Percentiles rank a stretch among this genome's conserved stretches.
These are phyloP conservation scores for Stenchaetothrips biformis DNA, from an alignment of 2,888 invertebrate genomes.

Conservation along the genomic window DNA sequence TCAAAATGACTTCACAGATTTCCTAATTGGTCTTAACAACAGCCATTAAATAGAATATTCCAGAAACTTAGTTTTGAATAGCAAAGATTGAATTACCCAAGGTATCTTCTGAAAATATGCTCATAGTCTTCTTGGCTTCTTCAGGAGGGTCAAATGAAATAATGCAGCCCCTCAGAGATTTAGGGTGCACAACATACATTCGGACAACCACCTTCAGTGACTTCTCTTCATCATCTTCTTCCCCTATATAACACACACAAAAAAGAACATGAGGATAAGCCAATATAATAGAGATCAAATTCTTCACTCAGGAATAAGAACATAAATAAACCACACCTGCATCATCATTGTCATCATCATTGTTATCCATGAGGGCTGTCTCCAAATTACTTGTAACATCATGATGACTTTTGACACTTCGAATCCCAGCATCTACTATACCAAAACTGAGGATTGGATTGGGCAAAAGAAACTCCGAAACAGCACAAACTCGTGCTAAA, in stretches of 20 bases:
- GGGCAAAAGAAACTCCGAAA: conserved; percentile 82
- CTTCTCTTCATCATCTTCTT: conserved; percentile 54
- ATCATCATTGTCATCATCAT: neutral
- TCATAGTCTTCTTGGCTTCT: neutral
- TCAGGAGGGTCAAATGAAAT: neutral
- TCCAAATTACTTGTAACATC: conserved; percentile 6
- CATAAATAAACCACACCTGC: neutral
- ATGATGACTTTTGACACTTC: conserved; percentile 38
- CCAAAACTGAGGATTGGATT: conserved; percentile 86
- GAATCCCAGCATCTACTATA: conserved; percentile 68
- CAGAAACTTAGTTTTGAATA: no score
- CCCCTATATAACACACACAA: conserved; percentile 37
- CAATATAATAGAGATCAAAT: conserved; percentile 44
- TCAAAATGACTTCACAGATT: no score
- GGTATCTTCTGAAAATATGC: conserved; percentile 15
- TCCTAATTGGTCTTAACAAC: no score
- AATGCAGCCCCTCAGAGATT: neutral
- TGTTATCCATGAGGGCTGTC: neutral
- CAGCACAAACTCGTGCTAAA: conserved; percentile 62
- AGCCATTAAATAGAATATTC: no score
- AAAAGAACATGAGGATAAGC: neutral
- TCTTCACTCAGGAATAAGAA: conserved; percentile 47
- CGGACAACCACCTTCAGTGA: conserved; percentile 49
- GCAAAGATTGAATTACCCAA: neutral
- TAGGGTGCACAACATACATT: conserved; percentile 69